Evolutionary conservation across 1,140 invertebrate species (phyloP).

Genomic region (Drosophila pseudoananassae): DNA sequence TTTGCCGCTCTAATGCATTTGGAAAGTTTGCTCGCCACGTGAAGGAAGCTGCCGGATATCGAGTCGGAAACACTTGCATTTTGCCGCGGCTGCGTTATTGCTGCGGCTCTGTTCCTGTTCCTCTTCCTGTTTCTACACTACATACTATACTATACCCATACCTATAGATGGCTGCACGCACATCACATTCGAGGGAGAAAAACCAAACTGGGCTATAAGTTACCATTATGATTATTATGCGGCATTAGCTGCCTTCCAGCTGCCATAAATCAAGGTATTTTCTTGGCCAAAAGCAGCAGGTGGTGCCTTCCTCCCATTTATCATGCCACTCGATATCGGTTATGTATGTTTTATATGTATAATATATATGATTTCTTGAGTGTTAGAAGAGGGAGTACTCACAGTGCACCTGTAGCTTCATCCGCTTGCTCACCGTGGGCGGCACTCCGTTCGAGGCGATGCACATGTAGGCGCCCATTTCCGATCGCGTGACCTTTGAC

Average conservation of each 20-base stretch:
- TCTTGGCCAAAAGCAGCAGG: conserved; percentile 45
- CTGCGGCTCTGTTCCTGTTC: conserved; percentile 62
- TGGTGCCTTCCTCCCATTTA: conserved; percentile 33
- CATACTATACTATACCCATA: background rate
- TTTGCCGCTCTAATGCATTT: conserved; percentile 60
- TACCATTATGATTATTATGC: conserved; percentile 69
- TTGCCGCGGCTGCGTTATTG: conserved; percentile 63
- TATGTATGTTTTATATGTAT: background rate
- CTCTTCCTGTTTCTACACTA: conserved; percentile 11
- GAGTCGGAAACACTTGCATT: conserved; percentile 80
- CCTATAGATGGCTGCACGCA: conserved; percentile 27
- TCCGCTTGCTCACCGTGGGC: conserved; percentile 91
- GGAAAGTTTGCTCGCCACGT: conserved; percentile 65
- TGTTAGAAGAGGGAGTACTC: conserved; percentile 85
- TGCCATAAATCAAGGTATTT: conserved; percentile 66
- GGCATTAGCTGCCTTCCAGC: conserved; percentile 31
- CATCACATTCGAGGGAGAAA: conserved; percentile 32
- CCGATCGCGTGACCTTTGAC: conserved; percentile 91
- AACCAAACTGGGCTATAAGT: conserved; percentile 36
- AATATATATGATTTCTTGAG: background rate
- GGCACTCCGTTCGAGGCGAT: conserved; percentile 92
- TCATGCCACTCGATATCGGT: conserved; percentile 18
- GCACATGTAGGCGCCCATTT: conserved; percentile 94
- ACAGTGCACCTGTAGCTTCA: conserved; percentile 94
- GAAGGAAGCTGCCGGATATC: conserved; percentile 70